Base-by-base conservation (phyloP, 1,140 invertebrate genomes). In the Planococcus citri region DNA sequence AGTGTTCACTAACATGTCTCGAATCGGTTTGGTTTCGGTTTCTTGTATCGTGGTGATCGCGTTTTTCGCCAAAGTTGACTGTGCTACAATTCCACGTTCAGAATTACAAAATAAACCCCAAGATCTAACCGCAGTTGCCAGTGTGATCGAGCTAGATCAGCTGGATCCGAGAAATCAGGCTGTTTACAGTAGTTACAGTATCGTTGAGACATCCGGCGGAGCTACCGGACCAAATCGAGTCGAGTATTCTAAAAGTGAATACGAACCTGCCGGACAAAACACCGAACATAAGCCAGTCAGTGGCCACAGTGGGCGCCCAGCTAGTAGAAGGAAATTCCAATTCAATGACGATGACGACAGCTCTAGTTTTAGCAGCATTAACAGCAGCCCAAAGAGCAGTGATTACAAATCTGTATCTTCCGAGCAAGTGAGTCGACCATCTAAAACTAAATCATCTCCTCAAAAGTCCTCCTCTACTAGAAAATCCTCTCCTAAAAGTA, bases 161-260 rank as follows among this genome's bases (percentile, higher is more conserved):
- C 60, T 64, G 1, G 60, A 64, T 64, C 60, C 60, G 60, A 3
- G 60, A 9, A 24, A 64, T 24, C 60, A 64, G 17, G 9, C 12
- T 20, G 68, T 71, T 17, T 41, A 68, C n/a, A 71, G 71, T 22
- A 69, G 68, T n/a, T 71, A 71, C 68, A 71, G 71, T 20, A 17
- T 71, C 33, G 71, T 71, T 1, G 71, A 71, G 27, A 71, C 71
- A 2, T 71, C 71, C 12, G 69, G 60, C 41, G n/a, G 41, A 2
- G 3, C 29, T 33, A 33, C 29, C 4, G 29, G 29, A 33, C 29
- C 29, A 12, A 33, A 33, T 33, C 29, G 29, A 3, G 29, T 33
- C 29, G 12, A 33, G 12, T 33, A 33, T 12, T 6, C 4, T 33
- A 33, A 33, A 33, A 6, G 4, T 12, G 29, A 33, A 33, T 33